Conservation (phyloP, 2,888 invertebrate species). For the Heterodera filipjevi region DNA sequence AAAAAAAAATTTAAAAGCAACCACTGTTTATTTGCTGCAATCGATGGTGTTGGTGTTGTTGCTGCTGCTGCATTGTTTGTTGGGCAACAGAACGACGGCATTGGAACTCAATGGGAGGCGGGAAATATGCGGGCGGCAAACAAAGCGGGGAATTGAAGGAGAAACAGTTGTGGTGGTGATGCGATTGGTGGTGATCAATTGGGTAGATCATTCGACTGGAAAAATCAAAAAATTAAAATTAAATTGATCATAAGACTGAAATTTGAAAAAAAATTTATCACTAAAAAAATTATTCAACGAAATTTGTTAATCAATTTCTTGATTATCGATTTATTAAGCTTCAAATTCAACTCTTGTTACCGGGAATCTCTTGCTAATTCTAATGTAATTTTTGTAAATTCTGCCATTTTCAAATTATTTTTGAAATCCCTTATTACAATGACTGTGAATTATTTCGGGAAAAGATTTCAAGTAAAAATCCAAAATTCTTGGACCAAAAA, state of each 20-base stretch:
- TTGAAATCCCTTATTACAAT: too few relatives aligned
- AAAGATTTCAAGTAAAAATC: too few relatives aligned
- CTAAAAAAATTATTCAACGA: too few relatives aligned
- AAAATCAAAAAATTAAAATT: not conserved
- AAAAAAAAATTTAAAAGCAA: not conserved
- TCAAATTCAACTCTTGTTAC: too few relatives aligned
- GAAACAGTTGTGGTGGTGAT: not conserved
- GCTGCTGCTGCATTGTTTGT: not conserved
- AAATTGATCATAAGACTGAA: not conserved
- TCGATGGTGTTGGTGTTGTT: not conserved
- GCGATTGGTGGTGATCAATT: conserved; percentile 3
- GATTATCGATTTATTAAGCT: too few relatives aligned
- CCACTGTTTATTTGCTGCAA: not conserved
- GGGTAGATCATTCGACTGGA: conserved; percentile 1
- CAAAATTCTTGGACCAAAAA: too few relatives aligned
- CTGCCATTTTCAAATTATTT: too few relatives aligned
- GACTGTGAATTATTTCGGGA: too few relatives aligned
- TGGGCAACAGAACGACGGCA: not conserved
- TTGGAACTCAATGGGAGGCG: conserved; percentile 23
- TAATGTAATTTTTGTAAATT: too few relatives aligned
- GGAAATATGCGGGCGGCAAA: conserved; percentile 20
- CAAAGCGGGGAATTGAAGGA: not conserved
- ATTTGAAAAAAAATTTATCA: not conserved
- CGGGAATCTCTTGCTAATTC: too few relatives aligned
- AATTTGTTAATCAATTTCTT: too few relatives aligned